phyloP scores from a whole-genome alignment of 2,888 invertebrate genomes.

The Cosmia pyralina region DNA sequence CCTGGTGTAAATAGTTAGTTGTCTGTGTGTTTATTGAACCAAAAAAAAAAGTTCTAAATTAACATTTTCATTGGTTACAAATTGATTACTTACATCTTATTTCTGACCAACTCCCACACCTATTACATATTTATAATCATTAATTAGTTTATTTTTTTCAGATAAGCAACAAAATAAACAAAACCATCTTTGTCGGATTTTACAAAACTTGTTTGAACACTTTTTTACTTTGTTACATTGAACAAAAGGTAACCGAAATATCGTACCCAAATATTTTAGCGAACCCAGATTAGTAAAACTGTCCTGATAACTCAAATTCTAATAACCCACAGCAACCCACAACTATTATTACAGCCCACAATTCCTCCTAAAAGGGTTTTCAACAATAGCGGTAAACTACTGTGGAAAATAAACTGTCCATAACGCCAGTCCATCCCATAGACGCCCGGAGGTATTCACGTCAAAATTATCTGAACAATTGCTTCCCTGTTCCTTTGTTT shows the following conservation, averaged over 20 bases:
- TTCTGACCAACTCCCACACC: not conserved
- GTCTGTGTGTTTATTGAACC: no score
- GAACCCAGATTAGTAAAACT: not conserved
- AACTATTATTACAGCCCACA: not conserved
- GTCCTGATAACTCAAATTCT: constrained; percentile 21
- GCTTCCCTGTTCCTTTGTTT: constrained; percentile 31
- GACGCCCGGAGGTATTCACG: constrained; percentile 18
- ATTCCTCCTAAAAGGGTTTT: constrained; percentile 14
- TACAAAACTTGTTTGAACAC: not conserved
- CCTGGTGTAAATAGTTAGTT: no score
- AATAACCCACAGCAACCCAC: constrained; percentile 13
- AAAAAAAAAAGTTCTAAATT: not conserved
- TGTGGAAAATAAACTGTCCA: constrained; percentile 29
- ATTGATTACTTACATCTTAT: not conserved
- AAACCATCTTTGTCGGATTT: not conserved
- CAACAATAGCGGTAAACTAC: constrained; percentile 22
- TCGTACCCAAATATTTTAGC: not conserved
- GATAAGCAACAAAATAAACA: not conserved
- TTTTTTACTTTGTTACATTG: not conserved
- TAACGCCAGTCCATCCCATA: constrained; percentile 20
- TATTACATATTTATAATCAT: not conserved
- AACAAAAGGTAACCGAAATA: constrained; percentile 4
- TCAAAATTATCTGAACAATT: constrained; percentile 42
- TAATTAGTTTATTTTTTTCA: not conserved
- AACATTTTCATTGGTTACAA: not conserved